Evolutionary conservation across 2,888 invertebrate genomes (phyloP).

Genomic region (Hirtodrosophila confusa): DNA sequence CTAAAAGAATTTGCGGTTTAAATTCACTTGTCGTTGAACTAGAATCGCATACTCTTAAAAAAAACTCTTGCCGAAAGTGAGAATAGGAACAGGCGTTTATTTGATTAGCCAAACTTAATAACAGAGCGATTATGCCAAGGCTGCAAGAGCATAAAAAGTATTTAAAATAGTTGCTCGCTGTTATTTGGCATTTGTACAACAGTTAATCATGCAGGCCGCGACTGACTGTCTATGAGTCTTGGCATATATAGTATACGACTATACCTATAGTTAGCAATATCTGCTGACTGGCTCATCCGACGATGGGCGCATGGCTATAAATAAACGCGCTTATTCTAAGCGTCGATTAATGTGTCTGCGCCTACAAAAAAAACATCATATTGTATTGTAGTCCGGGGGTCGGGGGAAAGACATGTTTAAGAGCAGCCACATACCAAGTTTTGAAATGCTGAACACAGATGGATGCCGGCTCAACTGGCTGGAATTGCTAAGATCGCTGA

Average conservation of each 20-base stretch:
- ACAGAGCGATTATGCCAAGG: slow-evolving; percentile 16
- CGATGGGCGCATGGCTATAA: slow-evolving; percentile 71
- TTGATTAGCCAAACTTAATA: slow-evolving; percentile 13
- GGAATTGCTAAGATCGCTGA: slow-evolving; percentile 46
- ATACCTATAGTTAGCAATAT: slow-evolving; percentile 8
- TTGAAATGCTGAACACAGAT: slow-evolving; percentile 37
- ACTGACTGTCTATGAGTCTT: slow-evolving; percentile 12
- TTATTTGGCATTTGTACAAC: slow-evolving; percentile 35
- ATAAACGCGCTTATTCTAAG: slow-evolving; percentile 57
- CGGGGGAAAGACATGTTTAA: slow-evolving; percentile 41
- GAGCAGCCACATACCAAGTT: slow-evolving; percentile 27
- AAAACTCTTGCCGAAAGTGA: no score
- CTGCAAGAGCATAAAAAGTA: slow-evolving; percentile 24
- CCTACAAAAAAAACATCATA: slow-evolving; percentile 36
- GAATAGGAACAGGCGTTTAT: no score
- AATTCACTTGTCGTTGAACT: no score
- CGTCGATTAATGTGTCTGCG: slow-evolving; percentile 57
- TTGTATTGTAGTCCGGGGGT: not conserved
- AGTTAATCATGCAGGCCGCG: slow-evolving; percentile 58
- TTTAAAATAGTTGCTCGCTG: slow-evolving; percentile 19
- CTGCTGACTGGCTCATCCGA: slow-evolving; percentile 53
- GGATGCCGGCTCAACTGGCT: slow-evolving; percentile 25
- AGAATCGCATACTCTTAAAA: no score
- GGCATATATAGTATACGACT: slow-evolving; percentile 9
- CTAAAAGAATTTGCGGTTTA: no score